A percentile compares a stretch with the other conserved stretches of the same genome.
phyloP scores from a whole-genome alignment of 2,888 invertebrate genomes.

The Lepidochrysops patricia region DNA sequence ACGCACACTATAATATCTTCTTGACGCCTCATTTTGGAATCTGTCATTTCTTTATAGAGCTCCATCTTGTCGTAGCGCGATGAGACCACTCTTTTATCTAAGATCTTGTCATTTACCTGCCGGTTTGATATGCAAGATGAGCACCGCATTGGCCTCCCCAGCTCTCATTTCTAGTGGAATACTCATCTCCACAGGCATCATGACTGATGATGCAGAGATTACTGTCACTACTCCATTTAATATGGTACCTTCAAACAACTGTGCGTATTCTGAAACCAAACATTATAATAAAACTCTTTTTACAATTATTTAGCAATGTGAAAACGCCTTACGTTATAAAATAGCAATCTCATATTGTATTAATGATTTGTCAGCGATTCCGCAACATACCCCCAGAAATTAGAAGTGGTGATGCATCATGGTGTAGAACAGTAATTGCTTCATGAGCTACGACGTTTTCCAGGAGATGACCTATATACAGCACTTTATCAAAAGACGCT shows the following conservation, averaged over 20 bases:
- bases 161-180: slow-evolving; percentile 42
- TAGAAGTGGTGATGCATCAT: slow-evolving; percentile 33
- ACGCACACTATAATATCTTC: too few relatives aligned
- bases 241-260: slow-evolving; percentile 34
- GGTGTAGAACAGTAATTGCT: slow-evolving; percentile 37
- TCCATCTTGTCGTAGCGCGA: too few relatives aligned
- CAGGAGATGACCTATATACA: slow-evolving; percentile 42
- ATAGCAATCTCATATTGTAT: background rate
- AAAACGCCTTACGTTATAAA: background rate
- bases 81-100: too few relatives aligned
- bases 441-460: slow-evolving; percentile 40
- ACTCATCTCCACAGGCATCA: slow-evolving; percentile 31
- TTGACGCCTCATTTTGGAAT: too few relatives aligned
- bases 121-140: slow-evolving; percentile 26
- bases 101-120: too few relatives aligned
- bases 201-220: slow-evolving; percentile 25
- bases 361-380: background rate
- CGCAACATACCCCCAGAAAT: slow-evolving; percentile 40
- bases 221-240: slow-evolving; percentile 34
- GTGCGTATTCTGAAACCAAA: slow-evolving; percentile 34
- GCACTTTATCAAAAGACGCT: slow-evolving; percentile 41
- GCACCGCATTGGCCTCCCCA: slow-evolving; percentile 37
- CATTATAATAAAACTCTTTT: slow-evolving; percentile 11
- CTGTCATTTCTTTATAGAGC: too few relatives aligned
- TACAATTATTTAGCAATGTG: background rate